Percentiles rank a stretch among this genome's conserved stretches.
phyloP scores from a whole-genome alignment of 2,888 invertebrate genomes.

The Lingula anatina region DNA sequence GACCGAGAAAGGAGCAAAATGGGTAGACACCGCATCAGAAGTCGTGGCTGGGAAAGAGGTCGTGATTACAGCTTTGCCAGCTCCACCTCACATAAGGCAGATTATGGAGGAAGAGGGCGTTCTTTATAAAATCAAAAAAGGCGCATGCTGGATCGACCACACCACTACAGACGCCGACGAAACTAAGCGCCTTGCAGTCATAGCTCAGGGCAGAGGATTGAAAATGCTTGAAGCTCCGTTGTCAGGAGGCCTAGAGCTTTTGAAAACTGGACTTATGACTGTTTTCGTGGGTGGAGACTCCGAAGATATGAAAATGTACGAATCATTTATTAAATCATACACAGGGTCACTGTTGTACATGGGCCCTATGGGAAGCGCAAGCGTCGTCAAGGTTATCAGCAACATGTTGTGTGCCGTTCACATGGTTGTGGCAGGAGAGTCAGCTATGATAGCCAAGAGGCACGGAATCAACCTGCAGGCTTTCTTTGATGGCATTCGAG shows the following conservation, averaged over 20 bases:
- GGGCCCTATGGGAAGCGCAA: not conserved
- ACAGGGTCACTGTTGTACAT: not conserved
- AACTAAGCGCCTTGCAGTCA: not conserved
- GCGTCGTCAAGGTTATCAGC: conserved; percentile 1
- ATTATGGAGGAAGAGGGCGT: conserved; percentile 2
- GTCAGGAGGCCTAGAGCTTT: too few relatives aligned
- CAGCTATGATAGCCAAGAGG: not conserved
- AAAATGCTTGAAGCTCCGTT: too few relatives aligned
- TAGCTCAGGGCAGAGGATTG: too few relatives aligned
- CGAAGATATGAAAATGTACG: too few relatives aligned
- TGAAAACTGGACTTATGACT: too few relatives aligned
- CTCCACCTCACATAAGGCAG: not conserved
- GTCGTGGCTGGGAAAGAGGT: not conserved
- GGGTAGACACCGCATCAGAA: not conserved
- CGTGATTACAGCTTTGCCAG: conserved; percentile 1
- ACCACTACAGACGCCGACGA: conserved; percentile 1
- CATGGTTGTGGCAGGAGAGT: not conserved
- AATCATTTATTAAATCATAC: not conserved
- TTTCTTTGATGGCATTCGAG: conserved; percentile 3
- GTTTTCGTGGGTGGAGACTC: too few relatives aligned
- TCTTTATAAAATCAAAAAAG: not conserved
- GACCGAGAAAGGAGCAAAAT: not conserved
- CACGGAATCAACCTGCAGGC: conserved; percentile 3
- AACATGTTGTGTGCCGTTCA: conserved; percentile 1
- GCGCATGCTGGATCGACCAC: conserved; percentile 2